A percentile compares a stretch with the other conserved stretches of the same genome.
phyloP scores from a whole-genome alignment of 2,797 vertebrate species.

The Glossophaga mutica region DNA sequence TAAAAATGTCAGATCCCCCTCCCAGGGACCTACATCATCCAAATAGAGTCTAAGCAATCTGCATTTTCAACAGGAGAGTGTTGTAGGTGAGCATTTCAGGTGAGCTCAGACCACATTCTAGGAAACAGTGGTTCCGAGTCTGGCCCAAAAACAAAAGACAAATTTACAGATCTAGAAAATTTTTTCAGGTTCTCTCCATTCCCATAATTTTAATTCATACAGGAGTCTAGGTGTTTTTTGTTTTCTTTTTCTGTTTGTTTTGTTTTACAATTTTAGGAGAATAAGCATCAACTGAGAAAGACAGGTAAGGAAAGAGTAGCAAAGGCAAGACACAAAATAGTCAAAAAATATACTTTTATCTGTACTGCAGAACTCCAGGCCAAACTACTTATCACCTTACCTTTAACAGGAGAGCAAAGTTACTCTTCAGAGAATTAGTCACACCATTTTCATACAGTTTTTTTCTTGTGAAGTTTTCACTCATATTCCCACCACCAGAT shows the following conservation, averaged over 20 bases:
- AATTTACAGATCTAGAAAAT: background rate
- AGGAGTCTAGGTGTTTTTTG: background rate
- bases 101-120: background rate
- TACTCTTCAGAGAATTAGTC: conserved; percentile 87
- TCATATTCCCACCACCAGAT: conserved; percentile 83
- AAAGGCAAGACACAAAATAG: background rate
- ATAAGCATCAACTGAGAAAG: background rate
- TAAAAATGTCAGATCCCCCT: background rate
- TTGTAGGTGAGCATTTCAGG: background rate
- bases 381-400: conserved; percentile 75
- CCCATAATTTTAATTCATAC: background rate
- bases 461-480: conserved; percentile 87
- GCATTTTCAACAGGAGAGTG: background rate
- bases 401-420: conserved; percentile 90
- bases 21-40: background rate
- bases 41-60: background rate
- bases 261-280: conserved; percentile 9
- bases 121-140: background rate
- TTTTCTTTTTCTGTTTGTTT: background rate
- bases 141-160: background rate
- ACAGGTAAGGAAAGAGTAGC: background rate
- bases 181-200: background rate
- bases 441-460: conserved; percentile 91
- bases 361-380: background rate
- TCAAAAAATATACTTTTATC: background rate